phyloP scores from a whole-genome alignment of 2,113 vertebrate species.

The Rousettus leschenaultii region DNA sequence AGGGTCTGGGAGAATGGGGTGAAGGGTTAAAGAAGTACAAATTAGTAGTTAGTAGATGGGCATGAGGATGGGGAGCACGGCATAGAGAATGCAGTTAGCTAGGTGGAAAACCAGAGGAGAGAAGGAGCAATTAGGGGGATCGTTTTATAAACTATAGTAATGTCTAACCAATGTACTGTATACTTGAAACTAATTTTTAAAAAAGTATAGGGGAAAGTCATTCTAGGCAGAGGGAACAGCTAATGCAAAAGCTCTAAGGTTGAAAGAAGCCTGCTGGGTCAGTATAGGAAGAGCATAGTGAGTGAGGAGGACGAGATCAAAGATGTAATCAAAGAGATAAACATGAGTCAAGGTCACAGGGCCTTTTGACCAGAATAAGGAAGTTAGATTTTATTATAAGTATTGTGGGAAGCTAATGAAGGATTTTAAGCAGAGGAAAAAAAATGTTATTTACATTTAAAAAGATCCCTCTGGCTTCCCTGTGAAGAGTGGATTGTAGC shows the following conservation, averaged over 20 bases:
- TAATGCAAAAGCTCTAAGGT: not conserved
- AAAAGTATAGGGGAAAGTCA: not conserved
- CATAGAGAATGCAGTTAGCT: no score
- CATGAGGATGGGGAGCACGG: no score
- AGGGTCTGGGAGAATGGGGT: no score
- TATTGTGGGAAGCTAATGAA: not conserved
- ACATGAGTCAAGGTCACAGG: not conserved
- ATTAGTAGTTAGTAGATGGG: no score
- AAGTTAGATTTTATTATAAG: not conserved
- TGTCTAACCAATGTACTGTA: no score
- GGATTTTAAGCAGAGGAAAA: conserved; percentile 2
- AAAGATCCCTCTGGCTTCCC: not conserved
- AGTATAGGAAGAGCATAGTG: no score
- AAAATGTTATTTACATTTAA: not conserved
- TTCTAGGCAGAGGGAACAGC: not conserved
- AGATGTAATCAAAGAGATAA: not conserved
- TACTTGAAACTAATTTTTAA: no score
- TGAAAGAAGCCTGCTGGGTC: not conserved
- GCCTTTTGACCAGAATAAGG: not conserved
- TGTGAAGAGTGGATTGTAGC: not conserved
- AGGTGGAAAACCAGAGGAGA: no score
- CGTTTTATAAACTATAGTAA: no score
- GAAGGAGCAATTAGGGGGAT: no score
- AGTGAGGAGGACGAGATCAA: not conserved
- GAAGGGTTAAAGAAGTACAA: no score